phyloP scores from a whole-genome alignment of 2,113 vertebrate species.

The Alligator mississippiensis region DNA sequence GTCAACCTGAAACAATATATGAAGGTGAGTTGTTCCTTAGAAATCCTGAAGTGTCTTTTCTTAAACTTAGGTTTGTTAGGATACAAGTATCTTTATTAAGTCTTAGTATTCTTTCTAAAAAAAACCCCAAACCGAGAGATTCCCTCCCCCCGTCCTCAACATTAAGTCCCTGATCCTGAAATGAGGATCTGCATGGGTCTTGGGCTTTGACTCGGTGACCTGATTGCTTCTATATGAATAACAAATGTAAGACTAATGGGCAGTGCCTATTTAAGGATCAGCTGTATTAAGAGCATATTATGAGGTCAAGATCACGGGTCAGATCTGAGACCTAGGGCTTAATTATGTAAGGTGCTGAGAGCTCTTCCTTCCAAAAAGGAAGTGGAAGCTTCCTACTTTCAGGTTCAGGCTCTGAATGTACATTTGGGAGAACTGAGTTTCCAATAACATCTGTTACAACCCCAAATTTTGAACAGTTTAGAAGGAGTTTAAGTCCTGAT shows the following conservation, averaged over 20 bases:
- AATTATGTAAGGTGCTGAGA: neutral
- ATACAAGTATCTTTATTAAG: too few relatives aligned
- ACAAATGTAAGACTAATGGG: neutral
- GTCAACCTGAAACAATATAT: constrained; percentile 84
- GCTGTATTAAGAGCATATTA: neutral
- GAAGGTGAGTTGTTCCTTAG: constrained; percentile 81
- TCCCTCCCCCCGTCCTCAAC: too few relatives aligned
- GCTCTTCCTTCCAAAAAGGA: too few relatives aligned
- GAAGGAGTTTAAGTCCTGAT: too few relatives aligned
- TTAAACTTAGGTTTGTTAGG: neutral
- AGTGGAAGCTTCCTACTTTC: too few relatives aligned
- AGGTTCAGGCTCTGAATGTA: too few relatives aligned
- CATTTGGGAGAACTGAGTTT: too few relatives aligned
- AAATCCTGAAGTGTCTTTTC: neutral
- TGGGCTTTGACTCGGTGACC: neutral
- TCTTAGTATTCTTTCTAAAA: too few relatives aligned
- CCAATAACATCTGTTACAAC: too few relatives aligned
- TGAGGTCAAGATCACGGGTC: neutral
- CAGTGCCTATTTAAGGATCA: neutral
- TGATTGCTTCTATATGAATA: neutral
- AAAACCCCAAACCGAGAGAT: too few relatives aligned
- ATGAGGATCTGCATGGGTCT: neutral
- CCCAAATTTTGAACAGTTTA: too few relatives aligned
- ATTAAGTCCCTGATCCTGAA: neutral
- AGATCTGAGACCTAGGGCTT: neutral